A percentile compares a stretch with the other conserved stretches of the same genome.
phyloP scores from a whole-genome alignment of 2,888 invertebrate species.

The Chelonus formosanus region DNA sequence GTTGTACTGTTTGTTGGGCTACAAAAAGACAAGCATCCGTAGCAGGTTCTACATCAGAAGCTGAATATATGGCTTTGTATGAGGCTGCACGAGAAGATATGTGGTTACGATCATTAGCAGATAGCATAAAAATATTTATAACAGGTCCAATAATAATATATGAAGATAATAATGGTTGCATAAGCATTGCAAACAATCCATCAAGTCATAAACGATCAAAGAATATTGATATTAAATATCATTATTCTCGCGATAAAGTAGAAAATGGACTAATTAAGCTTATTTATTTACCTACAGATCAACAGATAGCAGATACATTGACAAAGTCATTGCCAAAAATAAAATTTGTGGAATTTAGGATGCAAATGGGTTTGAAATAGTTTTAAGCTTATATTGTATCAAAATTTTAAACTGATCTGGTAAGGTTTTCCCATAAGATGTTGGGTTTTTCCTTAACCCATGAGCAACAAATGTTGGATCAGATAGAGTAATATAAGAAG shows the following conservation, averaged over 20 bases:
- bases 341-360: slow-evolving; percentile 8
- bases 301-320: slow-evolving; percentile 4
- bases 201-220: slow-evolving; percentile 7
- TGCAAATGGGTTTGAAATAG: slow-evolving; percentile 6
- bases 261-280: not conserved
- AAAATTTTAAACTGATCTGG: too few species aligned
- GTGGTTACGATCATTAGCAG: slow-evolving; percentile 7
- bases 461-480: too few species aligned
- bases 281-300: slow-evolving; percentile 8
- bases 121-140: not conserved
- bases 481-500: too few species aligned
- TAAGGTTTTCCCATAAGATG: too few species aligned
- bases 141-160: slow-evolving; percentile 3
- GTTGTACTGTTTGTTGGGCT: slow-evolving; percentile 22
- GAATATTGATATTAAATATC: slow-evolving; percentile 10
- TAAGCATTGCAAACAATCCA: slow-evolving; percentile 2
- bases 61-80: slow-evolving; percentile 17
- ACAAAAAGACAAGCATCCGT: slow-evolving; percentile 12
- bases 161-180: slow-evolving; percentile 18
- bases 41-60: not conserved
- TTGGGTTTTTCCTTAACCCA: too few species aligned
- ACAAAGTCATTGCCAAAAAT: not conserved
- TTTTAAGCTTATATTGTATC: slow-evolving; percentile 7
- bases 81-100: slow-evolving; percentile 6
- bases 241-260: slow-evolving; percentile 19